Evolutionary conservation across 2,888 invertebrate genomes (phyloP), one percentile per base, ranked within the genome.

Genomic region (Hydraecia micacea): DNA sequence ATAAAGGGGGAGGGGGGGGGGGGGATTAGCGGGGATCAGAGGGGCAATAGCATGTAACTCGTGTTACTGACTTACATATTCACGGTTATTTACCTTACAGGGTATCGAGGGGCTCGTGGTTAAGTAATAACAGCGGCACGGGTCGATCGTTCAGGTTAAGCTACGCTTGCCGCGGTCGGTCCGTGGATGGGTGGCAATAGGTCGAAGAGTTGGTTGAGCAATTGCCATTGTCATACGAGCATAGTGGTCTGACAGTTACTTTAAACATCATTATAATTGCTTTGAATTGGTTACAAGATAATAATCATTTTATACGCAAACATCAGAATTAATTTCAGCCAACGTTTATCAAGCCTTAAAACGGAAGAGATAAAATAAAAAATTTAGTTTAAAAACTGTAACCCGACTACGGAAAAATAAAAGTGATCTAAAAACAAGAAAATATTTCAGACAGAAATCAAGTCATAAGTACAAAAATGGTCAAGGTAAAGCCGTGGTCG

Each of bases 1-100:
- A 80, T 83, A 58, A 70, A 78, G 73, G 18, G 75, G 71, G 52
- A 6, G 73, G 55, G 36, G 46, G 73, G 55, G 36, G 46, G 58
- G 60, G 65, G 77, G 79, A 86, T 87, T 81, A 86, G 42, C 0
- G 28, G 11, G 78, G 78, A 80, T 81, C 65, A 79, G 75, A 58
- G n/a, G 78, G 80, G 79, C 78, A 76, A 80, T 69, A 72, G 46
- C 77, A 69, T 75, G 76, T 75, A 42, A 75, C 75, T 77, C 84
- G 70, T 68, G 77, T 81, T 79, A 77, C 85, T 79, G 76, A 79
- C 85, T 86, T 80, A 77, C 69, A 72, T 81, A 32, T 77, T 76
- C 68, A 78, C 77, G 73, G 62, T 58, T 65, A 25, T 66, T 82
- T 66, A 46, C 55, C n/a, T 73, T 55, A 39, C 39, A 9, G 66